Evolutionary conservation across 1,140 invertebrate genomes (phyloP), one percentile per base, ranked within the genome.

Genomic region (Pogonus chalceus): DNA sequence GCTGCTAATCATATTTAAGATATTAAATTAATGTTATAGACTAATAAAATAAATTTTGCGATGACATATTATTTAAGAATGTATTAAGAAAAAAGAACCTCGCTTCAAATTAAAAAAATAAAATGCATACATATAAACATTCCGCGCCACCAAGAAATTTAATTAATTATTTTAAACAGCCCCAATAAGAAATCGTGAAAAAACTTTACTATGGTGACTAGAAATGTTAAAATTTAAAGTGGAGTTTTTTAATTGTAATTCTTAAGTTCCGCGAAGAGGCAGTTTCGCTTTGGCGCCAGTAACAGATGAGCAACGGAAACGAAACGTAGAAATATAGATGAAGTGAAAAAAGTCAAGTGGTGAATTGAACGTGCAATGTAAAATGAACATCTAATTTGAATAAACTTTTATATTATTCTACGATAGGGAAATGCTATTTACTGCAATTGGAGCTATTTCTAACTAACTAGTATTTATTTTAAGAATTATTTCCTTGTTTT

Each of bases 101-200:
- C 37, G 37, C 7, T 10, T 10, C 9, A 43, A 9, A 18, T 18
- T 10, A 18, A 43, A 43, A 43, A 18, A 43, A 43, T 18, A n/a
- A 43, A 18, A 9, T 43, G 9, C 4, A 51, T 47, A 24, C 54
- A 56, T 54, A 56, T 55, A 52, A 55, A 52, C 57, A 54, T 54
- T 56, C 53, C 54, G 12, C n/a, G 26, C 23, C 23, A 24, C 20
- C 23, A 43, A 56, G 58, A 59, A 59, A 59, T 59, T 59, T 59
- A 56, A 59, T 59, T 59, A 59, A 59, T 59, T 58, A 58, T 58
- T 58, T 53, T 54, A 31, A 57, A 56, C 55, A 52, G 48, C 51
- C 55, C 49, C 49, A 24, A 51, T 48, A 53, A 58, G 57, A 53
- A 58, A 53, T 56, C 55, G 54, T 23, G 24, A 35, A 58, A 58